phyloP scores from a whole-genome alignment of 2,797 vertebrate species.

The Anolis apletophallus region DNA sequence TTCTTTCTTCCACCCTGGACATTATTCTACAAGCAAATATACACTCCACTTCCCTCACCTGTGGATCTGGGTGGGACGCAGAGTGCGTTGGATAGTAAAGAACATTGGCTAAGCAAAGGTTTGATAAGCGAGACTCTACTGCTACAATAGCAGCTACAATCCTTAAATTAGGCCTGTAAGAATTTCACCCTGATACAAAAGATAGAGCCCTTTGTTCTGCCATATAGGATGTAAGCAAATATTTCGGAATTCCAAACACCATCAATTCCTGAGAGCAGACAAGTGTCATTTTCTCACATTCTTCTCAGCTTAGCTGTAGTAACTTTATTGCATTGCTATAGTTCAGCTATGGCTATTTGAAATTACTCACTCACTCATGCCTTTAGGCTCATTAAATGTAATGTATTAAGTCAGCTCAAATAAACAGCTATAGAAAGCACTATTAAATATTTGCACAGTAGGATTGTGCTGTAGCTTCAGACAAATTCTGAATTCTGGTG shows the following conservation, averaged over 20 bases:
- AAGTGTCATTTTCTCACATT: neutral
- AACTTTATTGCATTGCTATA: neutral
- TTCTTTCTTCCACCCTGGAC: no score
- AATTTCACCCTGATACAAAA: neutral
- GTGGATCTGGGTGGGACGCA: no score
- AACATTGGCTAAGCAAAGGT: no score
- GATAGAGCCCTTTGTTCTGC: neutral
- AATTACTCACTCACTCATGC: neutral
- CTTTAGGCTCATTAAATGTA: neutral
- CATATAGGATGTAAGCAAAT: neutral
- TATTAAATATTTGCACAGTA: neutral
- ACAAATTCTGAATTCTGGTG: neutral
- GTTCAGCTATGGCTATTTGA: neutral
- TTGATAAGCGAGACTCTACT: no score
- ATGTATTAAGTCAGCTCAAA: neutral
- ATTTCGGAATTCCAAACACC: neutral
- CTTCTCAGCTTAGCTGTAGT: neutral
- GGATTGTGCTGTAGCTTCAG: neutral
- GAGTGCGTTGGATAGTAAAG: no score
- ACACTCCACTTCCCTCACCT: no score
- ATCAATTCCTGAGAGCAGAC: neutral
- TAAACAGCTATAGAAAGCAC: neutral
- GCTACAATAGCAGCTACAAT: neutral
- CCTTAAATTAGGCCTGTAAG: neutral
- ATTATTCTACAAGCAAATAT: no score